Percentiles rank a stretch among this genome's conserved stretches.
Evolutionary conservation across 1,140 invertebrate species (phyloP).

Genomic region (Psilanteris sp.): DNA sequence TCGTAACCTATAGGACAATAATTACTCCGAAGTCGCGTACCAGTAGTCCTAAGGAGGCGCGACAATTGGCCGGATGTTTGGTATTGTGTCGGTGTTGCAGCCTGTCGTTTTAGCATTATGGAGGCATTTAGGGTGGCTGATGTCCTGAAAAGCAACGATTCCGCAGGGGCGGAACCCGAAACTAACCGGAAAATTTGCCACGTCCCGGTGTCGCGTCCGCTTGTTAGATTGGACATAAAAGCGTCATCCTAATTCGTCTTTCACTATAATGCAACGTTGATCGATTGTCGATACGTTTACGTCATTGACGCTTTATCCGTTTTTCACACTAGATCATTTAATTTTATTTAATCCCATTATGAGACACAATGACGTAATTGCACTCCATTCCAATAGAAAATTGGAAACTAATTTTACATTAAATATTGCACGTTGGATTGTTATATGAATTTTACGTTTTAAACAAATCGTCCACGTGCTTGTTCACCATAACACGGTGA

Average conservation of each 20-base stretch:
- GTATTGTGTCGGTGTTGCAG: constrained; percentile 70
- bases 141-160: constrained; percentile 68
- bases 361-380: constrained; percentile 16
- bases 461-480: no score
- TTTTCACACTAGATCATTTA: constrained; percentile 28
- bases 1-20: constrained; percentile 66
- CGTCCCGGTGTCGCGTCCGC: constrained; percentile 50
- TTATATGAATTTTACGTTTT: no score
- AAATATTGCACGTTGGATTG: no score
- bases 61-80: constrained; percentile 78
- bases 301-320: constrained; percentile 26
- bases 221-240: constrained; percentile 55
- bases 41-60: constrained; percentile 65
- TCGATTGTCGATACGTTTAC: constrained; percentile 51
- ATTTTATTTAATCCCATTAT: constrained; percentile 12
- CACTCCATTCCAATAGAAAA: no score
- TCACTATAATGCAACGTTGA: constrained; percentile 37
- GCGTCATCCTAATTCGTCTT: constrained; percentile 54
- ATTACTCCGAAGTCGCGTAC: constrained; percentile 49
- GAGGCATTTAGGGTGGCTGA: constrained; percentile 63
- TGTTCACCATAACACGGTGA: no score
- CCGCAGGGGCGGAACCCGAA: constrained; percentile 67
- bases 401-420: no score
- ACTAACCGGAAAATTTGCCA: constrained; percentile 68
- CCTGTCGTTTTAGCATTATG: constrained; percentile 69